Evolutionary conservation across 2,797 vertebrate genomes (phyloP).

Genomic region (Clarias laeviceps): DNA sequence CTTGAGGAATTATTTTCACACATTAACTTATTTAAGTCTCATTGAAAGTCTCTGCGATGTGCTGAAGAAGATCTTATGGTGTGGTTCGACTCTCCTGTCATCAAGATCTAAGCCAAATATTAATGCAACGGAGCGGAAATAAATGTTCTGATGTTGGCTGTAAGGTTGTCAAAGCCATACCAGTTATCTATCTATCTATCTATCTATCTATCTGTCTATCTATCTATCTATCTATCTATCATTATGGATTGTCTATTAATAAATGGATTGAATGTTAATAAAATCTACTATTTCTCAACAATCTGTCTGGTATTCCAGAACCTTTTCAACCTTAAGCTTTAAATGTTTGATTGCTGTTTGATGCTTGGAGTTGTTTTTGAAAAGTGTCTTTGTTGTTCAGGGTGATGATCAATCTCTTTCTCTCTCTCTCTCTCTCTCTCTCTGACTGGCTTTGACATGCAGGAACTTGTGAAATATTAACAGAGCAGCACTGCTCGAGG

Average conservation of each 20-base stretch:
- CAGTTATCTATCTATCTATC: not conserved
- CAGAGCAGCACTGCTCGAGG: not conserved
- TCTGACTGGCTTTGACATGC: not conserved
- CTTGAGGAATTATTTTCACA: too few species aligned
- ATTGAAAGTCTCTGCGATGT: too few species aligned
- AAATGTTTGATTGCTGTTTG: conserved; percentile 5
- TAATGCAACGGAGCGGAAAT: too few species aligned
- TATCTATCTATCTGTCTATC: not conserved
- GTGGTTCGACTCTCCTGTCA: too few species aligned
- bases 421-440: not conserved
- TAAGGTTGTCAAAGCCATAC: too few species aligned
- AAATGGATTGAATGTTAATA: not conserved
- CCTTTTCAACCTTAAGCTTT: not conserved
- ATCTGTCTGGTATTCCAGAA: not conserved
- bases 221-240: not conserved
- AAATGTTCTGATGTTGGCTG: too few species aligned
- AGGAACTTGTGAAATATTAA: conserved; percentile 24
- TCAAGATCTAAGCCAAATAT: too few species aligned
- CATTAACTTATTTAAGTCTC: too few species aligned
- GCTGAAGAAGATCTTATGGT: too few species aligned
- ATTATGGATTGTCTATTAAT: not conserved
- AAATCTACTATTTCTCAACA: not conserved
- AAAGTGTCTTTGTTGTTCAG: not conserved
- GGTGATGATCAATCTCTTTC: not conserved
- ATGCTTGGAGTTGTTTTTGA: conserved; percentile 4